Base-by-base conservation (phyloP, 2,113 vertebrate genomes). In the Agelaius phoeniceus region DNA sequence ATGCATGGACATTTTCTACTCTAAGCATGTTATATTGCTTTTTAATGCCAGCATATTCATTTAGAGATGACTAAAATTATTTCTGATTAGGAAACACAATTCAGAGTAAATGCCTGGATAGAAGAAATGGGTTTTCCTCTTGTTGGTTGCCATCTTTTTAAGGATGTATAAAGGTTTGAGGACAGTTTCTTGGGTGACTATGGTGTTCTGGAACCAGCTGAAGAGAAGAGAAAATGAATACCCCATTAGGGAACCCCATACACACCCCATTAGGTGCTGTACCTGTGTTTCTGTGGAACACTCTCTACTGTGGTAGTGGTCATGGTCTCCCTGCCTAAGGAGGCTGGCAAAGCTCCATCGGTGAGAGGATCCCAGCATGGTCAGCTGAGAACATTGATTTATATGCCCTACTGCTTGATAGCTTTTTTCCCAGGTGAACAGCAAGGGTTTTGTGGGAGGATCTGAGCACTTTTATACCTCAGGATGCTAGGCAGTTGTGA, bases 381-480 rank as follows among this genome's bases (percentile, higher is more conserved):
- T 52, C 27, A 13, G 39, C 48, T 80, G 22, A 69, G 33, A 41
- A 54, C 13, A 19, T 87, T 90, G 48, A 20, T 41, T 62, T 86
- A 10, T 3, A 8, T 27, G 16, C 43, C 28, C 12, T 61, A 0
- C 28, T 90, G 33, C 89, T 83, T 52, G 49, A 28, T 21, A 41
- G 51, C 19, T 74, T n/a, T 89, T 22, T 69, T 72, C 23, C 37
- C 27, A 49, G 49, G 20, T 51, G n/a, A 57, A 49, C 17, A 63
- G 35, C 3, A 2, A 78, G 22, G 37, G 57, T 82, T 81, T 59
- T 0, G 0, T 41, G n/a, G 67, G 19, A 84, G 72, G 41, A 49
- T 69, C 18, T 76, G 75, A 57, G 23, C 41, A 20, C 16, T 91
- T 87, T 9, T 30, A 3, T 33, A 15, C 26, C n/a, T 65, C 31